Base-by-base conservation (phyloP, 2,113 vertebrate genomes). In the Platysteira castanea region DNA sequence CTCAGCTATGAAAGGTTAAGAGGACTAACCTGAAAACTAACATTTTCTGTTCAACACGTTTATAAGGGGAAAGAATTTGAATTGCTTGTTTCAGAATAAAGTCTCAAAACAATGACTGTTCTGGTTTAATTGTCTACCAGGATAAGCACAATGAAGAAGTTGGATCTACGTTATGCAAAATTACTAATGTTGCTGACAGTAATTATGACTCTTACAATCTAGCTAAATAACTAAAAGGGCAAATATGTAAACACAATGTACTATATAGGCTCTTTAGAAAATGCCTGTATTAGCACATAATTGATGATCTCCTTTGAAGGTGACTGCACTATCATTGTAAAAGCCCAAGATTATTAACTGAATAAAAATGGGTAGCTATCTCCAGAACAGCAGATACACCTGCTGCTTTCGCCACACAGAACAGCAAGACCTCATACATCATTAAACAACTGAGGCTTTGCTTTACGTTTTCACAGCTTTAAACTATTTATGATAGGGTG, bases 401-500 rank as follows among this genome's bases (percentile, higher is more conserved):
- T 82, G 83, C 83, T 41, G 13, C 88, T 86, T 80, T 74, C 10
- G 23, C 46, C 84, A 65, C 89, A 84, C 67, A 94, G 79, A 91
- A 81, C 9, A 71, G 71, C 44, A 75, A 88, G 91, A 97, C 90
- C 92, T 95, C 96, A 97, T 81, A 96, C 80, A 96, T 87, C 95
- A 97, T 96, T 97, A 96, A 97, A 81, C 39, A 94, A 88, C 64
- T 49, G 77, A 82, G 94, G 91, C 73, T 93, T 97, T 97, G 85
- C 86, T 96, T 87, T 91, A 93, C 13, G 16, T 96, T 95, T 97
- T 95, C 27, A 18, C 78, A 95, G 91, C 93, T 96, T 97, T 96
- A 97, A 96, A 95, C 91, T 97, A 96, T 97, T 97, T 96, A 96
- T 94, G 89, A 96, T 90, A 81, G 67, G 42, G 50, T 89, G 91